phyloP scores from a whole-genome alignment of 2,797 vertebrate genomes.

The Falco rusticolus region DNA sequence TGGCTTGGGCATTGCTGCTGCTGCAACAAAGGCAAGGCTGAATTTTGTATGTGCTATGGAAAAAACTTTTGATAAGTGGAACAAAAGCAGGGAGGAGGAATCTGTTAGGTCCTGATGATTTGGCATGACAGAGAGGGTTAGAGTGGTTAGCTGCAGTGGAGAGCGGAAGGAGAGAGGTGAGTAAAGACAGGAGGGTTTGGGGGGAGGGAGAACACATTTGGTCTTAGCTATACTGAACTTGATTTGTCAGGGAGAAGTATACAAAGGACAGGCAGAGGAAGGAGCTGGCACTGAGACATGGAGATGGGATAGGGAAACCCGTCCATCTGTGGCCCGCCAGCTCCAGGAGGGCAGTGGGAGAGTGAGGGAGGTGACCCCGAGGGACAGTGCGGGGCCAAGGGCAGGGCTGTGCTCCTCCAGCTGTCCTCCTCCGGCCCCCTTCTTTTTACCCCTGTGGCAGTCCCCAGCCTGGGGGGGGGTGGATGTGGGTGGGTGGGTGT shows the following conservation, averaged over 20 bases:
- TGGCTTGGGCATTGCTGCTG: neutral
- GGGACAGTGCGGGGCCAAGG: rapidly evolving
- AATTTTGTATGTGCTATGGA: neutral
- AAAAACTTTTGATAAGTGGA: neutral
- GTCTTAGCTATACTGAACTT: neutral
- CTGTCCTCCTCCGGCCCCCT: neutral
- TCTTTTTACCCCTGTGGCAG: neutral
- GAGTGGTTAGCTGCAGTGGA: neutral
- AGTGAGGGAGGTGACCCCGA: neutral
- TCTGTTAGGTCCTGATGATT: neutral
- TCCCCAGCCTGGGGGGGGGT: neutral
- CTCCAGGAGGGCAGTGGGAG: no score
- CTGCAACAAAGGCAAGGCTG: neutral
- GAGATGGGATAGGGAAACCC: neutral
- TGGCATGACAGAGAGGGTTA: neutral
- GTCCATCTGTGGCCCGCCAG: neutral
- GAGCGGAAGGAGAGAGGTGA: neutral
- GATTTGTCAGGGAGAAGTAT: neutral
- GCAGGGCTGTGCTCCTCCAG: neutral
- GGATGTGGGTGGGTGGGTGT: no score
- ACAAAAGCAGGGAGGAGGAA: neutral
- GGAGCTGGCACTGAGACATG: neutral
- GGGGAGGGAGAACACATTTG: neutral
- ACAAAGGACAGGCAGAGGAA: neutral
- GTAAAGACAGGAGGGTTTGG: neutral